Evolutionary conservation across 2,113 vertebrate species (phyloP).

Genomic region (Tachycineta bicolor): DNA sequence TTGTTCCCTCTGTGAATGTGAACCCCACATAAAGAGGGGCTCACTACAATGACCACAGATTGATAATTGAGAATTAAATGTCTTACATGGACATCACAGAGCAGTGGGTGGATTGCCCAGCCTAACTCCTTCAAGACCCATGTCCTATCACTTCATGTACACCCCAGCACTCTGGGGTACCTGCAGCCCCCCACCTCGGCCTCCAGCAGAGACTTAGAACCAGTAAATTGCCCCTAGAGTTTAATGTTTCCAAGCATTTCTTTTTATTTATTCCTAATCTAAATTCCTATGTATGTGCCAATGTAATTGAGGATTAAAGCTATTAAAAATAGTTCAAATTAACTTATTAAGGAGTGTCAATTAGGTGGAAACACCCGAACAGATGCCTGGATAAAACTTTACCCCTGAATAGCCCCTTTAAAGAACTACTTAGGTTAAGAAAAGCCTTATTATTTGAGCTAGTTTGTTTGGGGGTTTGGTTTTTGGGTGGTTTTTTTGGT

Average conservation of each 20-base stretch:
- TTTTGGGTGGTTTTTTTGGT: too few relatives aligned
- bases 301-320: neutral
- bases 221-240: rapidly evolving
- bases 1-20: neutral
- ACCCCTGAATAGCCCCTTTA: neutral
- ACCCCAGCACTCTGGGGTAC: neutral
- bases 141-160: neutral
- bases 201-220: neutral
- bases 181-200: neutral
- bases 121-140: neutral
- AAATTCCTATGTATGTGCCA: neutral
- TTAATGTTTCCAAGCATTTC: neutral
- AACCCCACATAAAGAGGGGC: neutral
- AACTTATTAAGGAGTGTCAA: neutral
- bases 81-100: neutral
- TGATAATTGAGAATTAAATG: neutral
- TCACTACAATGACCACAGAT: neutral
- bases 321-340: neutral
- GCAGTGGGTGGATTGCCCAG: neutral
- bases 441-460: neutral
- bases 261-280: neutral
- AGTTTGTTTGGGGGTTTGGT: too few relatives aligned
- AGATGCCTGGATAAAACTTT: neutral
- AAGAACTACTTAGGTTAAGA: neutral
- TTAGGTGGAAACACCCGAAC: neutral